Evolutionary conservation across 2,888 invertebrate species (phyloP).

Genomic region (Cephus runcator): DNA sequence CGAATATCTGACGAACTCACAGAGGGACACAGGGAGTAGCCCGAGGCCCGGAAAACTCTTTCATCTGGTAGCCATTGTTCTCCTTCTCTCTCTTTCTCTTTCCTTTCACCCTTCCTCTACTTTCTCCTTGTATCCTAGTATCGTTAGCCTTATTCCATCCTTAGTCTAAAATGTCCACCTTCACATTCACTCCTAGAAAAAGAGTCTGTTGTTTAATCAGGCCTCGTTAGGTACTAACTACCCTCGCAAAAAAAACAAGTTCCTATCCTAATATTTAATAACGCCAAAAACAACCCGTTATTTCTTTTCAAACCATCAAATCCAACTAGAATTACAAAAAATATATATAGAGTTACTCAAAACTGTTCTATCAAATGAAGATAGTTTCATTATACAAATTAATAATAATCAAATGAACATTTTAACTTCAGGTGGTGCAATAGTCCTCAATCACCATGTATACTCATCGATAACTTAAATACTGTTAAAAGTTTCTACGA

Average conservation of each 20-base stretch:
- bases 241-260: not conserved
- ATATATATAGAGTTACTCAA: too few relatives aligned
- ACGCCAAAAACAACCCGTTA: not conserved
- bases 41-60: slow-evolving; percentile 47
- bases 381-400: too few relatives aligned
- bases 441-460: too few relatives aligned
- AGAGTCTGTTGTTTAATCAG: slow-evolving; percentile 43
- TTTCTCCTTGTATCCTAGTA: slow-evolving; percentile 5
- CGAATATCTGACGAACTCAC: not conserved
- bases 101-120: slow-evolving; percentile 4
- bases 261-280: not conserved
- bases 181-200: slow-evolving; percentile 2
- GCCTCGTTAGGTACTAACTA: slow-evolving; percentile 37
- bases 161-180: not conserved
- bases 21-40: slow-evolving; percentile 10
- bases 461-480: too few relatives aligned
- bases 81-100: slow-evolving; percentile 37
- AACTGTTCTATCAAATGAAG: too few relatives aligned
- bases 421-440: too few relatives aligned
- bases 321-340: too few relatives aligned
- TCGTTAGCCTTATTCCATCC: not conserved
- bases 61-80: slow-evolving; percentile 42
- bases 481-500: too few relatives aligned
- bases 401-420: too few relatives aligned
- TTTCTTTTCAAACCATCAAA: not conserved